phyloP scores from a whole-genome alignment of 2,113 vertebrate species.

The Etheostoma spectabile region DNA sequence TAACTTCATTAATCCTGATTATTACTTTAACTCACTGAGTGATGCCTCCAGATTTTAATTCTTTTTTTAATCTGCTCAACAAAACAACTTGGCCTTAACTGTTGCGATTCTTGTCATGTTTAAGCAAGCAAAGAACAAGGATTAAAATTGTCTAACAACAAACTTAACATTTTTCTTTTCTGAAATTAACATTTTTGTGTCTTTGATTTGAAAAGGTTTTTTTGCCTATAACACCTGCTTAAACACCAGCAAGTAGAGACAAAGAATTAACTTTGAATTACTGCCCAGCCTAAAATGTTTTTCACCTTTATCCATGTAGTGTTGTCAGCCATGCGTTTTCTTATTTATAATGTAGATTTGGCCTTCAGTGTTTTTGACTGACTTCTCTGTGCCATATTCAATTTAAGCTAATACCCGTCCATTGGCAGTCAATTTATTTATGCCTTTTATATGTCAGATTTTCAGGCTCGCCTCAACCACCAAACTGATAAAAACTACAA shows the following conservation, averaged over 20 bases:
- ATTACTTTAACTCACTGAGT: slow-evolving; percentile 79
- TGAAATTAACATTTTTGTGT: slow-evolving; percentile 60
- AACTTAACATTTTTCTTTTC: slow-evolving; percentile 54
- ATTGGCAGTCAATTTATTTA: slow-evolving; percentile 4
- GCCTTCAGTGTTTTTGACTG: slow-evolving; percentile 22
- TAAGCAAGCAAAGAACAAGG: slow-evolving; percentile 45
- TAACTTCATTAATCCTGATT: slow-evolving; percentile 81
- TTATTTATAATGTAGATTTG: slow-evolving; percentile 24
- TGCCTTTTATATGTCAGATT: slow-evolving; percentile 1
- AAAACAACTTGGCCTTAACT: slow-evolving; percentile 57
- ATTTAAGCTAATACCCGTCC: slow-evolving; percentile 49
- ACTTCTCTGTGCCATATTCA: background rate
- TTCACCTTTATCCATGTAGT: background rate
- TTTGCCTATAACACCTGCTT: slow-evolving; percentile 49
- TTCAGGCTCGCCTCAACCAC: slow-evolving; percentile 2
- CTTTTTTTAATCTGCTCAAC: slow-evolving; percentile 36
- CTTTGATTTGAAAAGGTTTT: slow-evolving; percentile 54
- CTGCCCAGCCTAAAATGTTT: slow-evolving; percentile 18
- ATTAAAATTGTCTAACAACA: slow-evolving; percentile 67
- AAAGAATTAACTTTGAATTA: slow-evolving; percentile 37
- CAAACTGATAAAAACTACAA: slow-evolving; percentile 18
- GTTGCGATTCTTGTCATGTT: slow-evolving; percentile 42
- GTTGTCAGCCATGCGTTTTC: background rate
- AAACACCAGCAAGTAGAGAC: slow-evolving; percentile 49
- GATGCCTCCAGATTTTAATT: slow-evolving; percentile 44